Base-by-base conservation (phyloP, 2,113 vertebrate species). In the Scortum barcoo region DNA sequence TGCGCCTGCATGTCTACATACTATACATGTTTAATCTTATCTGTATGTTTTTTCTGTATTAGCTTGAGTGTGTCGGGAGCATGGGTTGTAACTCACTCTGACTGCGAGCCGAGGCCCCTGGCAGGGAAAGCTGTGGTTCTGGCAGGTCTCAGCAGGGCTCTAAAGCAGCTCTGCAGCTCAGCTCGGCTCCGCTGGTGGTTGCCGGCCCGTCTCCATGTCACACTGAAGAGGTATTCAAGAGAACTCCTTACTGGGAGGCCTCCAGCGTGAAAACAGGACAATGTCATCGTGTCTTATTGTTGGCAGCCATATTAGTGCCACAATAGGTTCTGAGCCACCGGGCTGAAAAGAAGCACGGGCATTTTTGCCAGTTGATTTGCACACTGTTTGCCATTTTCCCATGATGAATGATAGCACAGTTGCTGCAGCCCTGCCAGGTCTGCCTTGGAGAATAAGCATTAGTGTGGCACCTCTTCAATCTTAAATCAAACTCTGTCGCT, bases 61-160 rank as follows among this genome's bases (percentile, higher is more conserved):
- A 46, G 67, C 65, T 22, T 46, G 70, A 71, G 81, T 73, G 88
- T 80, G 72, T 88, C 38, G 57, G 78, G 30, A 74, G 44, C 75
- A 38, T 61, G 69, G 72, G 78, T 72, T 86, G 84, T 92, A 85
- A 92, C 85, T 93, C 87, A 88, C 87, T 74, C 69, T 85, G 89
- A 86, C 83, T 86, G 80, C 4, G 42, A 78, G 85, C 78, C 20
- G 80, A 80, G 85, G 87, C 80, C 78, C 71, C 69, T 85, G 85
- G 88, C 85, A 84, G 88, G 77, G 76, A 56, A 65, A 67, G 51
- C 79, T 79, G 82, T 68, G 60, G 84, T 57, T 88, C 86, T 89
- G 86, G 89, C 84, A 88, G 90, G 89, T 89, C 89, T 89, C 88
- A 86, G 87, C 87, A 78, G 77, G 77, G 83, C 82, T 90, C 77